Evolutionary conservation across 2,797 vertebrate species (phyloP), one percentile per base, ranked within the genome.

Genomic region (Notolepis coatsorum): DNA sequence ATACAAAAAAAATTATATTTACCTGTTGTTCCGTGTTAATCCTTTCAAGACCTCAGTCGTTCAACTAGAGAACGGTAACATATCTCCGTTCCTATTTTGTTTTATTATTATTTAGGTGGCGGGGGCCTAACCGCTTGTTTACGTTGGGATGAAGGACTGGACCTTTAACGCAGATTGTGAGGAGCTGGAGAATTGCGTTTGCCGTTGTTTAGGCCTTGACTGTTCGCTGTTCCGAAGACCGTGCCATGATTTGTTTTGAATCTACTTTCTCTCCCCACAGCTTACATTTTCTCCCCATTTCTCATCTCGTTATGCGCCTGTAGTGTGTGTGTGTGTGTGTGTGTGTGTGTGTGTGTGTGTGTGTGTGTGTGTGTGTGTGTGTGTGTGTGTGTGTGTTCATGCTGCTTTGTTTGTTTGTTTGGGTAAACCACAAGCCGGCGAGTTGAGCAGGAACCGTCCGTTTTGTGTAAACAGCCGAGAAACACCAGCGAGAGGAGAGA

Each of bases 391-490:
- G 55, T 70, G 63, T 70, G 73, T 68, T 66, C 55, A 75, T 55
- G 3, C 61, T 52, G 73, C 81, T 87, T 76, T 86, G 82, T 86
- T 87, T 89, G 78, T 88, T 88, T 88, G 73, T 86, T 82, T 85
- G 24, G 28, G 68, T 68, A 66, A 81, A 79, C 83, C 83, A 23
- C 81, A 77, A 66, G 68, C 68, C 56, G 54, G 70, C 51, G 7
- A 77, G 76, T 71, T 62, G 65, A 87, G 70, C 61, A 63, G 57
- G 38, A 86, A 66, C 62, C 25, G 42, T 72, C 66, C 20, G 28
- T 63, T 81, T 82, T 61, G 56, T 21, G 13, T 75, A 83, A 82
- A 82, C 80, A 83, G 67, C 69, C 54, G 3, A 51, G 54, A 68
- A 64, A 72, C 46, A 45, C 20, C 2, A 49, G 48, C 45, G 62